Base-by-base conservation (phyloP, 1,140 invertebrate species). In the Ruditapes philippinarum region DNA sequence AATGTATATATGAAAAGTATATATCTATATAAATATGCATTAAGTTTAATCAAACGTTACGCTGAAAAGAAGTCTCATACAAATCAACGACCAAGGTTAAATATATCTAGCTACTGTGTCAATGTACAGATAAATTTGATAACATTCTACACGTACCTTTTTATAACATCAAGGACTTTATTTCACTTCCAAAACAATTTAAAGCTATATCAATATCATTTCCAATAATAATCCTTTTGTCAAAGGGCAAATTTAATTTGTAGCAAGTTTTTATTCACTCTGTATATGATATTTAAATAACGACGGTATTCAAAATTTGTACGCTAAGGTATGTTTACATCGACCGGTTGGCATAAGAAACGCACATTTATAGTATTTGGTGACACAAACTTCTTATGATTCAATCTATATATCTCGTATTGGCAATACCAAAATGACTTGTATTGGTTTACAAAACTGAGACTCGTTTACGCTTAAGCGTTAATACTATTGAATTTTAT, bases 321-420 rank as follows among this genome's bases (percentile, higher is more conserved):
- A 28, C 4, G 36, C 33, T 78, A 22, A 31, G 54, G 45, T 78
- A 33, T 78, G 74, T 78, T 78, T 78, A 78, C 45, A 78, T 78
- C 45, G 45, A 40, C n/a, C 49, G 42, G 74, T 78, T 78, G 74
- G 74, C 74, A 78, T 78, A 78, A 78, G 74, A 51, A 78, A 78
- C 74, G 74, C 36, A 78, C 74, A 54, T 78, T 51, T 78, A 14
- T 28, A n/a, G n/a, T 54, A 78, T 78, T 57, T 19, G 25, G 45
- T 49, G 31, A 51, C 49, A 78, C 36, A 54, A 31, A 78, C 45
- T 31, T 31, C 42, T 49, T 73, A 76, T 76, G 45, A 54, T 33
- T 78, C 45, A 36, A 31, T 51, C 28, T 54, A 78, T 54, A 78
- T 78, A 78, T 51, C 45, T 78, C 22, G 19, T 57, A 78, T 78